A percentile compares a stretch with the other conserved stretches of the same genome.
Conservation (phyloP, 2,797 vertebrate genomes). For the Sebastes taczanowskii region DNA sequence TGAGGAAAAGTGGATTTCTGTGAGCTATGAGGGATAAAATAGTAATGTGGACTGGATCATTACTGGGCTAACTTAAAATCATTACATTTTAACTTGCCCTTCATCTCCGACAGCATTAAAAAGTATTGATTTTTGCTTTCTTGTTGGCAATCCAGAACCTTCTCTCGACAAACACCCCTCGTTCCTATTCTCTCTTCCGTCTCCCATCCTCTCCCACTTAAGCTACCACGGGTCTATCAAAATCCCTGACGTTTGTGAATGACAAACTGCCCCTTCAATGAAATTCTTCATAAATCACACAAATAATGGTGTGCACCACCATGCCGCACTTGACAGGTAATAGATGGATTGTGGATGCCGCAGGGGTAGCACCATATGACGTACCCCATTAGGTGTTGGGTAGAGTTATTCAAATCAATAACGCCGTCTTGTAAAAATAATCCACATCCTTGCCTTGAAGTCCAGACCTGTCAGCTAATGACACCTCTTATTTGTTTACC, state of each 20-base stretch:
- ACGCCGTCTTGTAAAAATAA: conserved; percentile 49
- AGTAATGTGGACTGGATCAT: conserved; percentile 77
- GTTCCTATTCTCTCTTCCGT: conserved; percentile 27
- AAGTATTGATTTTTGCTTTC: conserved; percentile 63
- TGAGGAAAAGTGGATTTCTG: conserved; percentile 63
- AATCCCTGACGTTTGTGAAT: conserved; percentile 70
- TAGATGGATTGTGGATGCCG: conserved; percentile 84
- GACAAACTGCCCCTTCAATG: conserved; percentile 81
- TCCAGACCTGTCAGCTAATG: conserved; percentile 58
- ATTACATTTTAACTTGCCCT: conserved; percentile 79
- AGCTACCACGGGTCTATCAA: conserved; percentile 3
- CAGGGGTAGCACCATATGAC: conserved; percentile 75
- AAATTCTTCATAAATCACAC: conserved; percentile 87
- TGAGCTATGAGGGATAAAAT: conserved; percentile 72
- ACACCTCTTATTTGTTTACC: conserved; percentile 69
- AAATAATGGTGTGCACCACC: conserved; percentile 68
- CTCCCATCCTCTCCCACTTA: conserved; percentile 10
- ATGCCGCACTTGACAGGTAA: conserved; percentile 79
- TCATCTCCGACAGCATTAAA: conserved; percentile 75
- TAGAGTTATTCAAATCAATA: conserved; percentile 82
- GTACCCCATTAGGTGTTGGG: conserved; percentile 74
- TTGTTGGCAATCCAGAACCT: background rate
- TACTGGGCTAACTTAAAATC: conserved; percentile 77
- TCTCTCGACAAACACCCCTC: conserved; percentile 6
- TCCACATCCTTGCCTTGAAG: conserved; percentile 52